phyloP scores from a whole-genome alignment of 2,113 vertebrate species.

The Lagopus muta region DNA sequence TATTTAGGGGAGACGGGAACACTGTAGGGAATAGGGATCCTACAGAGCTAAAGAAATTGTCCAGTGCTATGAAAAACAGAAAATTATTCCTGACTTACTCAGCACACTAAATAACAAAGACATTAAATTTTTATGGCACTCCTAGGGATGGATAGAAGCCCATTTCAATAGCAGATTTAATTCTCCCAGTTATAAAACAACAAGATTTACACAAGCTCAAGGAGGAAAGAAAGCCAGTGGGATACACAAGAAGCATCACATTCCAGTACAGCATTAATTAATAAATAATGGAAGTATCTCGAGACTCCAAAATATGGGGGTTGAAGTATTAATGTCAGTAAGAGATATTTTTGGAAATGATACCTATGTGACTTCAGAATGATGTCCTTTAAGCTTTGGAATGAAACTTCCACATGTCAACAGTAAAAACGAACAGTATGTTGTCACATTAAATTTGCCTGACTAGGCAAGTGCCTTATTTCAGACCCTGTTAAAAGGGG shows the following conservation, averaged over 20 bases:
- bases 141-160: slow-evolving; percentile 56
- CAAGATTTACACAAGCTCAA: slow-evolving; percentile 55
- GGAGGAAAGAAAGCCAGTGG: slow-evolving; percentile 7
- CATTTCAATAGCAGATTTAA: slow-evolving; percentile 65
- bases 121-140: slow-evolving; percentile 67
- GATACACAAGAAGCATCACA: background rate
- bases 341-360: slow-evolving; percentile 46
- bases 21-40: slow-evolving; percentile 37
- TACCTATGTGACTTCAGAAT: slow-evolving; percentile 36
- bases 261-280: slow-evolving; percentile 46
- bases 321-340: slow-evolving; percentile 33
- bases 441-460: slow-evolving; percentile 32
- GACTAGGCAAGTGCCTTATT: background rate
- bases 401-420: slow-evolving; percentile 51
- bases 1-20: slow-evolving; percentile 55
- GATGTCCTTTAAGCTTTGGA: background rate
- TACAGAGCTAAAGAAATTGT: slow-evolving; percentile 43
- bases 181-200: slow-evolving; percentile 63
- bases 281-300: slow-evolving; percentile 26
- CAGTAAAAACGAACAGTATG: slow-evolving; percentile 57
- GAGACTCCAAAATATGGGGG: slow-evolving; percentile 14
- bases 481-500: background rate
- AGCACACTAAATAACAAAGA: slow-evolving; percentile 64
- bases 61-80: background rate
- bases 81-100: slow-evolving; percentile 46